Evolutionary conservation across 2,888 invertebrate species (phyloP).

Genomic region (Ochropleura leucogaster): DNA sequence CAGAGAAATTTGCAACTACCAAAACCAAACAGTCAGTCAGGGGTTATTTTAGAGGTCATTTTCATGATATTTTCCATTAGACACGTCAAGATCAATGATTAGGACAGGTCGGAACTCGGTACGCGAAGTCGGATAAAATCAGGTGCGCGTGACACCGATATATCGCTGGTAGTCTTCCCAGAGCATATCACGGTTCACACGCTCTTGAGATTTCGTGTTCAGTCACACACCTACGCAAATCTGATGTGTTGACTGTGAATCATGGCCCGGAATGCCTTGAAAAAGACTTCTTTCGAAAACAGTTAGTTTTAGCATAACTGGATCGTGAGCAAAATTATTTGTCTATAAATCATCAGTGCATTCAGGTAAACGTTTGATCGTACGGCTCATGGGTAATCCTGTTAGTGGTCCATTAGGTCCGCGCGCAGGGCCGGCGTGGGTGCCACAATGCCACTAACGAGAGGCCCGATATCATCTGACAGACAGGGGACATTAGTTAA

Average conservation of each 20-base stretch:
- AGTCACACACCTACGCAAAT: slow-evolving; percentile 81
- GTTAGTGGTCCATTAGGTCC: slow-evolving; percentile 81
- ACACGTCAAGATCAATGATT: slow-evolving; percentile 81
- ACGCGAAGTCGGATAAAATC: slow-evolving; percentile 81
- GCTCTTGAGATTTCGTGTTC: slow-evolving; percentile 77
- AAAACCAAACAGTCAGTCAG: not conserved
- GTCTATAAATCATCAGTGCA: slow-evolving; percentile 73
- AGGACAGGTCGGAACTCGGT: slow-evolving; percentile 75
- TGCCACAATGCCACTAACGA: slow-evolving; percentile 88
- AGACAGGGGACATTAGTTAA: slow-evolving; percentile 85
- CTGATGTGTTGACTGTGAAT: slow-evolving; percentile 75
- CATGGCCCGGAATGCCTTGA: slow-evolving; percentile 65
- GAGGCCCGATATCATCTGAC: slow-evolving; percentile 84
- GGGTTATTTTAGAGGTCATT: slow-evolving; percentile 47
- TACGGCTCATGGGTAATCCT: slow-evolving; percentile 80
- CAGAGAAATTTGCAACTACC: slow-evolving; percentile 1
- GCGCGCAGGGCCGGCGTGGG: slow-evolving; percentile 78
- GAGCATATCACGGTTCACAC: slow-evolving; percentile 79
- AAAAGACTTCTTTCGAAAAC: slow-evolving; percentile 57
- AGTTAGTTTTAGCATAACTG: slow-evolving; percentile 38
- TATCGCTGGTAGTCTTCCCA: slow-evolving; percentile 74
- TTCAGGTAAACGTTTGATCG: slow-evolving; percentile 77
- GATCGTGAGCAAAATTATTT: slow-evolving; percentile 50
- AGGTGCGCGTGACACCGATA: slow-evolving; percentile 83
- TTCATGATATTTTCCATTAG: slow-evolving; percentile 72